phyloP scores from a whole-genome alignment of 1,140 invertebrate genomes.

The Zaprionus vittiger region DNA sequence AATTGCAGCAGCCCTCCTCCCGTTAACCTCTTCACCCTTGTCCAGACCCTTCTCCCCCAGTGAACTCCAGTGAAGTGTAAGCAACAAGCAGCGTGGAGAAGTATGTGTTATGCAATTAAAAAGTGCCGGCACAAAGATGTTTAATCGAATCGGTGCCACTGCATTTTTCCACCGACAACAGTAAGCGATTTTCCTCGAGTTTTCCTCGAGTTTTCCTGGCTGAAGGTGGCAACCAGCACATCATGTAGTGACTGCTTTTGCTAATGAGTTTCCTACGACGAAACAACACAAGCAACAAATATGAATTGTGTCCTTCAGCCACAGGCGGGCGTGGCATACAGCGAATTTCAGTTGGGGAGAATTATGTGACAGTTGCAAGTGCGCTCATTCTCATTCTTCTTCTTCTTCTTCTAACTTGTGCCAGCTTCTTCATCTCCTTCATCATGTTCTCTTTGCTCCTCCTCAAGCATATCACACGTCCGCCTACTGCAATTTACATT shows the following conservation, averaged over 20 bases:
- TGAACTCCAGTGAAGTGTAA: constrained; percentile 52
- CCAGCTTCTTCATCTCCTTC: background rate
- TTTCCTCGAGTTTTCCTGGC: constrained; percentile 20
- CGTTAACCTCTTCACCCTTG: background rate
- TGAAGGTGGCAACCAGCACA: background rate
- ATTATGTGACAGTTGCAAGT: constrained; percentile 14
- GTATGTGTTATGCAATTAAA: constrained; percentile 81
- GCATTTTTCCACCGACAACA: constrained; percentile 44
- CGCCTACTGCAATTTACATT: constrained; percentile 34
- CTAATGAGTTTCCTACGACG: constrained; percentile 21
- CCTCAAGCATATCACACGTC: constrained; percentile 19
- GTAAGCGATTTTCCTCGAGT: constrained; percentile 41
- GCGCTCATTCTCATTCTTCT: background rate
- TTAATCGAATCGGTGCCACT: constrained; percentile 61
- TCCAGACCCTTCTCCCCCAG: background rate
- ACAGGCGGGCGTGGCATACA: background rate
- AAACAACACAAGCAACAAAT: constrained; percentile 11
- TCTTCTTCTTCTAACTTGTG: background rate
- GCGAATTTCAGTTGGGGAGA: constrained; percentile 6
- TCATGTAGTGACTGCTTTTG: constrained; percentile 2
- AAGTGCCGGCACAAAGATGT: constrained; percentile 40
- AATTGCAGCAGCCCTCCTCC: constrained; percentile 24
- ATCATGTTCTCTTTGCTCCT: background rate
- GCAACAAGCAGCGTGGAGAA: constrained; percentile 70
- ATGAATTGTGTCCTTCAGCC: constrained; percentile 9